Evolutionary conservation across 2,888 invertebrate species (phyloP), one percentile per base, ranked within the genome.

Genomic region (Pegoplata infirma): DNA sequence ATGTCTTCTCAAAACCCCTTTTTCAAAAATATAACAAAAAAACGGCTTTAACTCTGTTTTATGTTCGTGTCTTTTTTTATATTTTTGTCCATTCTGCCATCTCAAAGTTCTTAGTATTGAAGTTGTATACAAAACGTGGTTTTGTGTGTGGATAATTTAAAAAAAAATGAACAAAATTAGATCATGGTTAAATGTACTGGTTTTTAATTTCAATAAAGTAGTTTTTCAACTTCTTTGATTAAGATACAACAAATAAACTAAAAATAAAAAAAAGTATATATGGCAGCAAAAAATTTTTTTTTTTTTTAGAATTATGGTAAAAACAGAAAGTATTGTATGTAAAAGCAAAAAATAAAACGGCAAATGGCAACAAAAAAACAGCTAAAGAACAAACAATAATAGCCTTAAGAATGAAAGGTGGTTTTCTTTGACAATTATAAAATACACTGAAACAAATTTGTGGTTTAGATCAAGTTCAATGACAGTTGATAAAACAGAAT

Each of bases 171-270:
- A 47, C 25, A 66, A 80, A 76, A 76, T 73, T 76, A 74, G 80
- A 80, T 80, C 76, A 80, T 69, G 76, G 80, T 66, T 69, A 80
- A 73, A 69, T 73, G 66, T 80, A 73, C 80, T 76, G 80, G 73
- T 74, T 80, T 80, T 73, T 74, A 76, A 80, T 76, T 76, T 73
- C 80, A 66, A 69, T 76, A 76, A 76, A 73, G 73, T 73, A 66
- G 67, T 67, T 79, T 63, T 63, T 71, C 79, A 75, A 67, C 75
- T 75, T 79, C 71, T 75, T 53, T 66, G 63, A 69, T 59, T 66
- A 66, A 74, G 59, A 64, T 73, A 63, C 49, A 72, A n/a, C n/a
- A n/a, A n/a, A n/a, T n/a, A n/a, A n/a, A n/a, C n/a, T n/a, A n/a
- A n/a, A n/a, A 72, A 74, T 12, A 36, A 51, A 44, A 40, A 51